A percentile compares a stretch with the other conserved stretches of the same genome.
phyloP scores from a whole-genome alignment of 2,888 invertebrate species.

The Adela reaumurella region DNA sequence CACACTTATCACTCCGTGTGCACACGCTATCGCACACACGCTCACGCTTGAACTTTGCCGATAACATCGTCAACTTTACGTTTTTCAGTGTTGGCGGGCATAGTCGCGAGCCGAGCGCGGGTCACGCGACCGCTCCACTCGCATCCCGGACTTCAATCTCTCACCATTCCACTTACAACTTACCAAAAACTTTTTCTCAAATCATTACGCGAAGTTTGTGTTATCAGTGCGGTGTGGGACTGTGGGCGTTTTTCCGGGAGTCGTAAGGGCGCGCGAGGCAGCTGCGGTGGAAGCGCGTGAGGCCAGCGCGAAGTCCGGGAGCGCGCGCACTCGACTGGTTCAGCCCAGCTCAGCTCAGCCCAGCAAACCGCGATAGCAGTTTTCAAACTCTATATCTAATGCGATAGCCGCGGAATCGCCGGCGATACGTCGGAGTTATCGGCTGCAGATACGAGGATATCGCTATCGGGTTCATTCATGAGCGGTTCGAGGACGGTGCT shows the following conservation, averaged over 20 bases:
- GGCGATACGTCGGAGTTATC: no score
- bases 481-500: background rate
- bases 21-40: background rate
- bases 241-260: no score
- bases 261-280: no score
- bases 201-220: no score
- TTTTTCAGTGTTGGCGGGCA: background rate
- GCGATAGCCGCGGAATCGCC: background rate
- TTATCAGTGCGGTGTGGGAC: no score
- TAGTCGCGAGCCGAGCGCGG: background rate
- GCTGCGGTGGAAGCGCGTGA: no score
- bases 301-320: no score
- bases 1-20: background rate
- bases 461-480: background rate
- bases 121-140: background rate
- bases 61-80: background rate
- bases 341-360: background rate
- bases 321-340: no score
- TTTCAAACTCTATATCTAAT: background rate
- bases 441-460: no score
- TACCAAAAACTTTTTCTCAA: no score
- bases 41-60: background rate
- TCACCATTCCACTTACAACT: no score
- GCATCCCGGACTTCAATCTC: background rate
- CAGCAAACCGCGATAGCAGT: background rate